Evolutionary conservation across 2,888 invertebrate genomes (phyloP).

Genomic region (Pardosa pseudoannulata): DNA sequence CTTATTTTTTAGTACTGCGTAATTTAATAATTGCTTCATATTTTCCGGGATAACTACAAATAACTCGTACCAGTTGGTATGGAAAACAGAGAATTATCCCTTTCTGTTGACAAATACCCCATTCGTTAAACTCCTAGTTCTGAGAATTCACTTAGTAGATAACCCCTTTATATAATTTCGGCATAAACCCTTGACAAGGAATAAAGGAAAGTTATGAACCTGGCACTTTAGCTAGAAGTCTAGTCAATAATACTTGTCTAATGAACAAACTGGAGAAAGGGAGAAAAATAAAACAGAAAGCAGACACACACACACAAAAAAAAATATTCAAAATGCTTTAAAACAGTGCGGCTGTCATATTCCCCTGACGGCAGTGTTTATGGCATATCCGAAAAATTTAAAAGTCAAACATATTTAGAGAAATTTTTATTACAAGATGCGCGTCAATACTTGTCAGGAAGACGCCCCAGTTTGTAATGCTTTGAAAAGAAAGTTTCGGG

Average conservation of each 20-base stretch:
- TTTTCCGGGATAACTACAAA: no score
- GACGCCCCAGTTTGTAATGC: neutral
- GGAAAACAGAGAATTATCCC: no score
- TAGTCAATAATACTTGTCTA: neutral
- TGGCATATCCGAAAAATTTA: neutral
- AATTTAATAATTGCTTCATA: no score
- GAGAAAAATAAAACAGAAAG: neutral
- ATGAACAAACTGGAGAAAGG: neutral
- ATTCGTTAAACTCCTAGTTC: no score
- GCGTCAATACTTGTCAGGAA: neutral
- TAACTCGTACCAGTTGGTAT: no score
- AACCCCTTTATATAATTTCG: neutral
- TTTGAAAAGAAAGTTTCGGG: neutral
- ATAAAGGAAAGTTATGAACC: neutral
- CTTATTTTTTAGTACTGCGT: no score
- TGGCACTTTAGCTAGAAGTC: neutral
- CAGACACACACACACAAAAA: neutral
- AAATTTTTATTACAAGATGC: neutral
- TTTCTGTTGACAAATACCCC: no score
- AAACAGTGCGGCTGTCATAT: neutral
- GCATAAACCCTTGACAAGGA: neutral
- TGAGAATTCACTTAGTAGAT: no score
- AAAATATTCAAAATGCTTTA: neutral
- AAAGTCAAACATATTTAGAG: constrained; percentile 15
- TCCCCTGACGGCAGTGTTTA: neutral